Percentiles rank a stretch among this genome's conserved stretches.
Conservation (phyloP, 2,797 vertebrate genomes). For the Tenualosa ilisha region DNA sequence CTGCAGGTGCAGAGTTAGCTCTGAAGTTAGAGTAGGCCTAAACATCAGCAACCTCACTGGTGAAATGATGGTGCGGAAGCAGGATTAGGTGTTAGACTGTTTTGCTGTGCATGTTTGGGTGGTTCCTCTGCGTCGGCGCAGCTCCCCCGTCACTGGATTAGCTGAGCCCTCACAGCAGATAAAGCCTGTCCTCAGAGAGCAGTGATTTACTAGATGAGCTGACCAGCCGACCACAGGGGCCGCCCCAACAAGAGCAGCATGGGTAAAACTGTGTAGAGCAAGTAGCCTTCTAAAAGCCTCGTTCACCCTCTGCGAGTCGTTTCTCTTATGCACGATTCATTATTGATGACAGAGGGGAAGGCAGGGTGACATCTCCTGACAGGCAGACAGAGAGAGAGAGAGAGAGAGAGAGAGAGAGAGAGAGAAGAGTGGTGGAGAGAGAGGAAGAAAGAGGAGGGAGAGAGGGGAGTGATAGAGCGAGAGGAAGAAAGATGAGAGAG, state of each 20-base stretch:
- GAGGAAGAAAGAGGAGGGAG: not conserved
- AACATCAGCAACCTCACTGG: not conserved
- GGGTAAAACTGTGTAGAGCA: not conserved
- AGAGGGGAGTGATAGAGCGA: not conserved
- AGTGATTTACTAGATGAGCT: slow-evolving; percentile 51
- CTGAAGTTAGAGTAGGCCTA: not conserved
- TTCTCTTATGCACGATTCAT: slow-evolving; percentile 40
- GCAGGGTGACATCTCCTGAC: not conserved
- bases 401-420: not conserved
- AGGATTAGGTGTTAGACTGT: not conserved
- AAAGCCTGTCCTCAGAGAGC: slow-evolving; percentile 41
- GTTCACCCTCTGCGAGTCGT: not conserved
- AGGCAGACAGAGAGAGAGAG: not conserved
- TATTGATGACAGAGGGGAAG: slow-evolving; percentile 24
- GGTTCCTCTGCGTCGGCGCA: not conserved
- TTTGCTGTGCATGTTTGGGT: not conserved
- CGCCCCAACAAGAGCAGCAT: not conserved
- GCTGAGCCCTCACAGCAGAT: slow-evolving; percentile 41
- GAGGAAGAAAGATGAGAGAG: not conserved
- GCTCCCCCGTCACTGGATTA: slow-evolving; percentile 46
- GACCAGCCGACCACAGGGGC: not conserved
- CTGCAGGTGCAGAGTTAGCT: not conserved
- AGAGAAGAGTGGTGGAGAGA: not conserved
- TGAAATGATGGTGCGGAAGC: no score
- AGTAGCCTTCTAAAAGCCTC: not conserved